Conservation (phyloP, 2,797 vertebrate species). For the Lateolabrax maculatus region DNA sequence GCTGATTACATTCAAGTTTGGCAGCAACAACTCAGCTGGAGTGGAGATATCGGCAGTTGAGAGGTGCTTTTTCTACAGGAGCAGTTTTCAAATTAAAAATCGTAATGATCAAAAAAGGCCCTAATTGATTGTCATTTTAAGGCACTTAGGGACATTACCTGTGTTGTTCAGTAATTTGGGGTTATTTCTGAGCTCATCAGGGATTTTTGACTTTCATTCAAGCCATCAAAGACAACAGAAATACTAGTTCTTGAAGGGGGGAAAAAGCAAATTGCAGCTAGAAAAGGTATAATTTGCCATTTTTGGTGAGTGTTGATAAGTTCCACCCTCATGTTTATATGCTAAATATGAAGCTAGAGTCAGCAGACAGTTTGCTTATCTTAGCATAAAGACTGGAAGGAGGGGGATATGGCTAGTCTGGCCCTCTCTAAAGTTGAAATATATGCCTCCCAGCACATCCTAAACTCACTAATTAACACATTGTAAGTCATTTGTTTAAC, state of each 20-base stretch:
- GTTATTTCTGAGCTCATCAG: not conserved
- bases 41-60: conserved; percentile 97
- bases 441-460: not conserved
- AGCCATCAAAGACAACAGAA: no score
- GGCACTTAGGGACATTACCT: not conserved
- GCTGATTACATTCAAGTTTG: conserved; percentile 98
- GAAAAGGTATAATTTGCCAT: not conserved
- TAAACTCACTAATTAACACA: no score
- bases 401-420: not conserved
- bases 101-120: not conserved
- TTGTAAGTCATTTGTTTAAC: not conserved
- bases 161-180: not conserved
- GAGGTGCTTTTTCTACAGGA: conserved; percentile 85
- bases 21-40: conserved; percentile 93
- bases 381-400: not conserved
- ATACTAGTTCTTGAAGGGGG: no score
- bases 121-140: not conserved
- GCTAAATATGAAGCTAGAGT: not conserved
- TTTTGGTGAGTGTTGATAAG: not conserved
- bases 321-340: not conserved
- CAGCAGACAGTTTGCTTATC: not conserved
- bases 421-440: not conserved
- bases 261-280: not conserved
- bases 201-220: no score
- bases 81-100: not conserved